These are phyloP conservation scores for Urechis unicinctus DNA, from an alignment of 2,888 invertebrate genomes.

Conservation along the genomic window DNA sequence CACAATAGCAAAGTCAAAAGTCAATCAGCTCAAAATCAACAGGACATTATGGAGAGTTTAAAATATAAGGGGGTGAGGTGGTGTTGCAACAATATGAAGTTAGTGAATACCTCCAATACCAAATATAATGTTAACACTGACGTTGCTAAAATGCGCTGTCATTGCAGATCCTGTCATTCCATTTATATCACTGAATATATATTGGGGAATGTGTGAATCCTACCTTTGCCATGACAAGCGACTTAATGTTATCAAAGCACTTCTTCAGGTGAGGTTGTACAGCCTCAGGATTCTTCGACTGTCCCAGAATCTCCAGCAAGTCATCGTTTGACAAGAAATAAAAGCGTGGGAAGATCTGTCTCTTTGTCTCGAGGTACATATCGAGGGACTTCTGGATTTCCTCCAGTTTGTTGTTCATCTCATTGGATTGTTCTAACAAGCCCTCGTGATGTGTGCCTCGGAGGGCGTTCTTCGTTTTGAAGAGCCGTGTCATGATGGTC, in stretches of 20 bases:
- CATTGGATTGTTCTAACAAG: conserved; percentile 63
- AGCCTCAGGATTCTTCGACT: conserved; percentile 74
- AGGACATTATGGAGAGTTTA: too few relatives aligned
- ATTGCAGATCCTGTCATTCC: too few relatives aligned
- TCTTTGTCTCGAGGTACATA: conserved; percentile 78
- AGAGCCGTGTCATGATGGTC: conserved; percentile 57
- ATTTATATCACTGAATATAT: too few relatives aligned
- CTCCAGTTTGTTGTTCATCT: conserved; percentile 71
- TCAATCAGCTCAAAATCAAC: too few relatives aligned
- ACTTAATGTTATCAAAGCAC: conserved; percentile 76
- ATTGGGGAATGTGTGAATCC: too few relatives aligned
- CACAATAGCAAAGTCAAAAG: too few relatives aligned
- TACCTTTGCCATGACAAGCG: conserved; percentile 48
- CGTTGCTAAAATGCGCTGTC: too few relatives aligned
- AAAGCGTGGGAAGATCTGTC: conserved; percentile 79
- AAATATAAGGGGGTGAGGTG: too few relatives aligned
- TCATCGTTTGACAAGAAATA: conserved; percentile 80
- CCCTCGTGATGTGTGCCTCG: conserved; percentile 50
- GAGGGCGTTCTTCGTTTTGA: conserved; percentile 49
- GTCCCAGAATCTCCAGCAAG: conserved; percentile 76
- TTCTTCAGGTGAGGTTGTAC: conserved; percentile 83
- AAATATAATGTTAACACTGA: too few relatives aligned
- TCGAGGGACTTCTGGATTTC: conserved; percentile 75
- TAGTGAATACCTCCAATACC: too few relatives aligned
- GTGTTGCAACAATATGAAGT: too few relatives aligned